Evolutionary conservation across 2,113 vertebrate species (phyloP).

Genomic region (Lanius ludovicianus): DNA sequence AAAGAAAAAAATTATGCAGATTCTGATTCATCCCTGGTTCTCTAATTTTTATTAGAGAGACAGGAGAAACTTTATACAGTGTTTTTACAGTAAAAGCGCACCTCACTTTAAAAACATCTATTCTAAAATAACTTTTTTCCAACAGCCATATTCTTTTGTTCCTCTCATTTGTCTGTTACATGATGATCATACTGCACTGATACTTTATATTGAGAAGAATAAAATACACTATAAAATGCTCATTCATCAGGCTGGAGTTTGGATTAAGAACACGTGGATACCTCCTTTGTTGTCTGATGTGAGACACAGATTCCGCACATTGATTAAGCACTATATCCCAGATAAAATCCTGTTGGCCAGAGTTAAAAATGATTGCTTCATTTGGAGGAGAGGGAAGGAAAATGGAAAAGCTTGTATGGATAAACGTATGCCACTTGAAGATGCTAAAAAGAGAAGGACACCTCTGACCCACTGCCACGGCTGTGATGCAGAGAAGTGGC

Average conservation of each 20-base stretch:
- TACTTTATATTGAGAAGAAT: not conserved
- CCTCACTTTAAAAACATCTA: not conserved
- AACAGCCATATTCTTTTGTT: not conserved
- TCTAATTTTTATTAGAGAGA: not conserved
- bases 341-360: not conserved
- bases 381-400: not conserved
- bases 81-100: not conserved
- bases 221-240: not conserved
- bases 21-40: not conserved
- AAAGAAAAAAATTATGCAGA: not conserved
- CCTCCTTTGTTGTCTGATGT: fast-evolving
- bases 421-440: not conserved
- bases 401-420: not conserved
- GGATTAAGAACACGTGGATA: not conserved
- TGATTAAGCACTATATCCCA: not conserved
- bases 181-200: not conserved
- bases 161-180: not conserved
- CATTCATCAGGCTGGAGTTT: not conserved
- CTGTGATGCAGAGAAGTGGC: not conserved
- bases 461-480: not conserved
- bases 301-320: fast-evolving
- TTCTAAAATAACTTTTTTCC: not conserved
- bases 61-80: not conserved
- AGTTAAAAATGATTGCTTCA: not conserved
- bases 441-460: not conserved